Base-by-base conservation (phyloP, 2,888 invertebrate genomes). In the Pollenia labialis region DNA sequence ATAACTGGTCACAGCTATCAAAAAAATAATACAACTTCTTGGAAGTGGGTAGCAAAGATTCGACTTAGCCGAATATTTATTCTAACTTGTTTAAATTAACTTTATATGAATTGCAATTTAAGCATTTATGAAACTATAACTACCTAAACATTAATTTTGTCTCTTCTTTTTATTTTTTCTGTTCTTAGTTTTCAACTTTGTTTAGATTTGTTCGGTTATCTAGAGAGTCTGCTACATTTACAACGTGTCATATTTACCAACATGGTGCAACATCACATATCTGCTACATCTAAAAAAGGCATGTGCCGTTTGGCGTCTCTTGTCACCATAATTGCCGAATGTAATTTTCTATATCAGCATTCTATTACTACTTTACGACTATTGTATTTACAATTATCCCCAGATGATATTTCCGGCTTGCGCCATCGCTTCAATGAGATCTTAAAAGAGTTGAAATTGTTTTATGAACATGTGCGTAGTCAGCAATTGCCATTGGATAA, bases 391-490 rank as follows among this genome's bases (percentile, higher is more conserved):
- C 76, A 84, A 62, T 80, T 87, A 74, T 82, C 84, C n/a, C 62
- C 84, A 48, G 81, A 84, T 71, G 81, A 87, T 82, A 80, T 88
- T 79, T 79, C 77, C 69, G 88, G 87, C 48, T 84, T 88, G 71
- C 9, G 79, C 50, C 48, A 76, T 48, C 85, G 84, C 52, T 85
- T 88, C 62, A 48, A 76, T 23, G 16, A 56, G 60, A 52, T 87
- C 18, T 84, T 74, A 72, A 48, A 75, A 69, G 83, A 75, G 42
- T 72, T 87, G 76, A 52, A 68, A 48, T 42, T 50, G 16, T 87
- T 87, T 71, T 85, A 85, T 58, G 66, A 71, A 14, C 71, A 84
- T 69, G 82, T 81, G 46, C 80, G 75, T 40, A 23, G 11, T 14
- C 56, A 42, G 14, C 40, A 50, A 11, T 58, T 72, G 50, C 14